These are phyloP conservation scores for Drosophila murphyi DNA, from an alignment of 1,140 invertebrate genomes.

Conservation along the genomic window DNA sequence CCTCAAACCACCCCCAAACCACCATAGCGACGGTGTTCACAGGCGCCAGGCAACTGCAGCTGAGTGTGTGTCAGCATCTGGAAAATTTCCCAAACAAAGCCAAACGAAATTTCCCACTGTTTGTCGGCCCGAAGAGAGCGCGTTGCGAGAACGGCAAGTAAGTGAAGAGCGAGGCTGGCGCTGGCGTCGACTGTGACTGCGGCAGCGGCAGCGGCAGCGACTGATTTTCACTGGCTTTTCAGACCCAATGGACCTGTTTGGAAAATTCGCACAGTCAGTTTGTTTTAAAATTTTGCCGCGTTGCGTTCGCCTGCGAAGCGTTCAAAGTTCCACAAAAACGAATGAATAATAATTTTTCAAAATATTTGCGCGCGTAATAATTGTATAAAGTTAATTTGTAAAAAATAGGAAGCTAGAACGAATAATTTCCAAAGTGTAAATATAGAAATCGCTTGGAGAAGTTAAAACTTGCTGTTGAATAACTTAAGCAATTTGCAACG, in stretches of 20 bases:
- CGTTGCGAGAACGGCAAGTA: conserved; percentile 13
- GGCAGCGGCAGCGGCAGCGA: conserved; percentile 15
- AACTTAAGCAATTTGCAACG: conserved; percentile 28
- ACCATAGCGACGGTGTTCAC: neutral
- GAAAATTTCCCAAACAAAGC: conserved; percentile 75
- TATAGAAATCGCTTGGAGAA: neutral
- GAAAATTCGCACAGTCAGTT: conserved; percentile 80
- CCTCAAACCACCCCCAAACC: neutral
- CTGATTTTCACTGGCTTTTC: conserved; percentile 69
- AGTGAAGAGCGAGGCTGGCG: conserved; percentile 12
- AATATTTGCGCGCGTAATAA: conserved; percentile 18
- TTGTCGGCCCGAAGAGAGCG: conserved; percentile 44
- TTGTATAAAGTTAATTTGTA: neutral
- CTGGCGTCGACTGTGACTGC: conserved; percentile 23
- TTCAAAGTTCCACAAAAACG: conserved; percentile 1
- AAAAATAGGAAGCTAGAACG: conserved; percentile 8
- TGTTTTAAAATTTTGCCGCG: conserved; percentile 80
- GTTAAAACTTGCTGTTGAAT: conserved; percentile 21
- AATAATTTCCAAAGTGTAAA: neutral
- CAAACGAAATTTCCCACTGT: conserved; percentile 65
- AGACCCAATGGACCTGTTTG: conserved; percentile 77
- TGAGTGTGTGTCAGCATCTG: too few relatives aligned
- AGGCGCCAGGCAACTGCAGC: neutral
- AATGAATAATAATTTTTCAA: conserved; percentile 16
- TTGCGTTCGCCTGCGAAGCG: conserved; percentile 51